Evolutionary conservation across 1,140 invertebrate genomes (phyloP).

Genomic region (Ooceraea biroi): DNA sequence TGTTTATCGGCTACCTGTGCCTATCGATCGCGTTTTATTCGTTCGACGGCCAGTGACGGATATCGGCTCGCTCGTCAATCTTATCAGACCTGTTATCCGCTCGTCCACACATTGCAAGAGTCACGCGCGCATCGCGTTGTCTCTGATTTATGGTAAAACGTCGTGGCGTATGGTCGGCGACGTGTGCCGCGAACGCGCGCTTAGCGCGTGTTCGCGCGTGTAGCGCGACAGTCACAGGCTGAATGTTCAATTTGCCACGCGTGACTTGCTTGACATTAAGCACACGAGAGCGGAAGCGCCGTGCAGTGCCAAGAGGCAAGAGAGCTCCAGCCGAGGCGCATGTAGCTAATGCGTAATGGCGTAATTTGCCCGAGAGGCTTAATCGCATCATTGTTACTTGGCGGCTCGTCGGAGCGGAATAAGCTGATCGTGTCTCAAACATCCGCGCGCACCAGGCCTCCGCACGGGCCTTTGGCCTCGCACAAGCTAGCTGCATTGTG

Average conservation of each 20-base stretch:
- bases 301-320: constrained; percentile 77
- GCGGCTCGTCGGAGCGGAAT: constrained; percentile 82
- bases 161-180: constrained; percentile 12
- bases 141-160: constrained; percentile 39
- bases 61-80: constrained; percentile 32
- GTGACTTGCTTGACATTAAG: constrained; percentile 71
- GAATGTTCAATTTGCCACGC: constrained; percentile 55
- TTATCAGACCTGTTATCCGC: constrained; percentile 46
- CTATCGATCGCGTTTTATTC: too few species aligned
- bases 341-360: constrained; percentile 81
- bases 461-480: constrained; percentile 62
- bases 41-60: background rate
- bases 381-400: constrained; percentile 85
- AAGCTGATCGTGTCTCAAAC: constrained; percentile 84
- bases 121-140: constrained; percentile 5
- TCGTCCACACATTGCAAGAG: constrained; percentile 29
- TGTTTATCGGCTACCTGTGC: constrained; percentile 20
- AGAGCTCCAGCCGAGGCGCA: constrained; percentile 75
- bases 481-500: constrained; percentile 75
- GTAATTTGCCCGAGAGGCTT: constrained; percentile 82
- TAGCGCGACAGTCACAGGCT: constrained; percentile 57
- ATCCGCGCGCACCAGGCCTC: constrained; percentile 57
- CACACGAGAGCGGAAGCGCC: constrained; percentile 70
- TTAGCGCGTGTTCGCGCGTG: too few species aligned
- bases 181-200: constrained; percentile 31